Base-by-base conservation (phyloP, 2,888 invertebrate genomes). In the Synanthedon andrenaeformis region DNA sequence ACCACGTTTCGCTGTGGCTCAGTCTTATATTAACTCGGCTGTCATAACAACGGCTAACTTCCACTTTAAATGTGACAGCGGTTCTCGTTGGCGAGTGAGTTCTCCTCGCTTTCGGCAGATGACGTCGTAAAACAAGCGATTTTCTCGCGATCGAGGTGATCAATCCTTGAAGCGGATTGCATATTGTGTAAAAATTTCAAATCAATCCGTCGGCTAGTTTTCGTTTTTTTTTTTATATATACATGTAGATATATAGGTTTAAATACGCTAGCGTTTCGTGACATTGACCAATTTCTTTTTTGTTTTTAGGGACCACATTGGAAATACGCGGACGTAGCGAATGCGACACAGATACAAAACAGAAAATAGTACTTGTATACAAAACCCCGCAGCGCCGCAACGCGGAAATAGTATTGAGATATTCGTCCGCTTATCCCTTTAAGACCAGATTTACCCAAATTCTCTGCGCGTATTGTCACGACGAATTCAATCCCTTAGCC, bases 231-330 rank as follows among this genome's bases (percentile, higher is more conserved):
- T n/a, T n/a, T n/a, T n/a, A n/a, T n/a, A n/a, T n/a, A n/a, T n/a
- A n/a, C n/a, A n/a, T 49, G 17, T 49, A 49, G 14, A 49, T 49
- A 28, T 12, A 8, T 49, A 19, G 49, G 23, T 12, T 49, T 12
- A 49, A 17, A 49, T 49, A 11, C 19, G 49, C 6, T 17, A 12
- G 13, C 45, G 8, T 35, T 4, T 53, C 52, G 57, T 57, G 54
- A 56, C 53, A 82, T 74, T 84, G 81, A 84, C 82, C 73, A 73
- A 70, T 71, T 76, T 79, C 74, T 82, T 83, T 80, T 83, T 79
- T 83, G 76, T 83, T 86, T 86, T 82, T 86, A 86, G 86, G 86
- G 69, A 67, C 74, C 72, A 76, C 74, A 72, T 79, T 82, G 83
- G 81, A 79, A 78, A 77, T 82, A 66, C 76, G 74, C 63, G 75